Evolutionary conservation across 1,140 invertebrate genomes (phyloP).

Genomic region (Euura saliciscinereae): DNA sequence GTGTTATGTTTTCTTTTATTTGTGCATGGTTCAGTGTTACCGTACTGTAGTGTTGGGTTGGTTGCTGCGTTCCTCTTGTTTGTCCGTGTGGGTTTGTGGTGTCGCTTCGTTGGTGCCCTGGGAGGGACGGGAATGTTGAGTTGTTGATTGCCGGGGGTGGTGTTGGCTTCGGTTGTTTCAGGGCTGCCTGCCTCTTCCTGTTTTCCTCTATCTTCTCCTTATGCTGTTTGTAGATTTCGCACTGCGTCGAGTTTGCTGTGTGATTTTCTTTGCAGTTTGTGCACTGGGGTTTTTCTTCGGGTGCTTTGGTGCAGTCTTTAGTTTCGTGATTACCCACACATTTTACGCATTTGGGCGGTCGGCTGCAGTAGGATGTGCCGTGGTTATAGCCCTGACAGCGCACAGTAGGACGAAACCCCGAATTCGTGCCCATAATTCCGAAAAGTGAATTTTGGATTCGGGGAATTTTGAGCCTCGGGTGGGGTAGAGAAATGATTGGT

Average conservation of each 20-base stretch:
- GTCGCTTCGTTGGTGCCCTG: background rate
- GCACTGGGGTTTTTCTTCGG: conserved; percentile 12
- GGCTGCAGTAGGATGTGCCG: conserved; percentile 24
- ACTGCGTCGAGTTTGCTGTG: conserved; percentile 23
- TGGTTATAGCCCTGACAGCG: conserved; percentile 35
- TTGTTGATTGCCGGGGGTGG: background rate
- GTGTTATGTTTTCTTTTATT: too few species aligned
- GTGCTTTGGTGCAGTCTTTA: background rate
- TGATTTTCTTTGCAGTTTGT: conserved; percentile 25
- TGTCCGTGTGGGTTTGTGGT: background rate
- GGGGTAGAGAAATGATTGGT: too few species aligned
- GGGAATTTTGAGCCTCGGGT: too few species aligned
- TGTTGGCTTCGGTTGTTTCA: background rate
- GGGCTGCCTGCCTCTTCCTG: background rate
- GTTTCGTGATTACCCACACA: conserved; percentile 17
- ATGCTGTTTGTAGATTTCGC: conserved; percentile 15
- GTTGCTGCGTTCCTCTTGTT: too few species aligned
- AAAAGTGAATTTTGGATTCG: too few species aligned
- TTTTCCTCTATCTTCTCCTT: conserved; percentile 3
- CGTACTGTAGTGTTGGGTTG: too few species aligned
- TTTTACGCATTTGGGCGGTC: conserved; percentile 24
- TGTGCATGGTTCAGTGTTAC: too few species aligned
- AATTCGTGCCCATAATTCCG: too few species aligned
- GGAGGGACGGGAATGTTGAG: background rate
- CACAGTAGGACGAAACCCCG: too few species aligned